Conservation (phyloP, 2,113 vertebrate genomes). For the Zapus hudsonius region DNA sequence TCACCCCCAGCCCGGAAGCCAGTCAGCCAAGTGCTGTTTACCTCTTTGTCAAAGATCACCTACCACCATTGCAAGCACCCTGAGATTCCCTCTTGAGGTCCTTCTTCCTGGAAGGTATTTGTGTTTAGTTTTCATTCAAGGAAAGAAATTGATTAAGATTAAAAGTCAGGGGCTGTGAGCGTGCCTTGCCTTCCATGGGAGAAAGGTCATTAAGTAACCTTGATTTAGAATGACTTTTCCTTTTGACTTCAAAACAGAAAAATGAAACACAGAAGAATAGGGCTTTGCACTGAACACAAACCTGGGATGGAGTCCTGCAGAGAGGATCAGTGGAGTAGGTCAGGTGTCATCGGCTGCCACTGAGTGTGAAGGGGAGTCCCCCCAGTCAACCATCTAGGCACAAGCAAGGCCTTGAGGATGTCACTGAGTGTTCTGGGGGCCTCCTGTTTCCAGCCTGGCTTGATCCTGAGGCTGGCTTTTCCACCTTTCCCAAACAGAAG, state of each 20-base stretch:
- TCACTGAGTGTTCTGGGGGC: neutral
- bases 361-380: neutral
- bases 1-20: neutral
- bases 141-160: constrained; percentile 49
- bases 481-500: neutral
- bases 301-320: neutral
- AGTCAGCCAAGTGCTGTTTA: neutral
- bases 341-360: neutral
- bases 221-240: neutral
- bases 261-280: neutral
- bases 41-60: neutral
- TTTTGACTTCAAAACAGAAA: neutral
- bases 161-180: neutral
- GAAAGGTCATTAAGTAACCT: constrained; percentile 5
- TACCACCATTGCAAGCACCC: neutral
- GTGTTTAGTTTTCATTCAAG: constrained; percentile 18
- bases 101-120: constrained; percentile 26
- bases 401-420: neutral
- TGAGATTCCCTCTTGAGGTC: neutral
- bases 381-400: neutral
- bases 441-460: neutral
- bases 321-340: accelerated
- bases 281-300: neutral
- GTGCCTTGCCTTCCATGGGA: constrained; percentile 5
- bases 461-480: neutral